Base-by-base conservation (phyloP, 2,797 vertebrate genomes). In the Danionella dracula region DNA sequence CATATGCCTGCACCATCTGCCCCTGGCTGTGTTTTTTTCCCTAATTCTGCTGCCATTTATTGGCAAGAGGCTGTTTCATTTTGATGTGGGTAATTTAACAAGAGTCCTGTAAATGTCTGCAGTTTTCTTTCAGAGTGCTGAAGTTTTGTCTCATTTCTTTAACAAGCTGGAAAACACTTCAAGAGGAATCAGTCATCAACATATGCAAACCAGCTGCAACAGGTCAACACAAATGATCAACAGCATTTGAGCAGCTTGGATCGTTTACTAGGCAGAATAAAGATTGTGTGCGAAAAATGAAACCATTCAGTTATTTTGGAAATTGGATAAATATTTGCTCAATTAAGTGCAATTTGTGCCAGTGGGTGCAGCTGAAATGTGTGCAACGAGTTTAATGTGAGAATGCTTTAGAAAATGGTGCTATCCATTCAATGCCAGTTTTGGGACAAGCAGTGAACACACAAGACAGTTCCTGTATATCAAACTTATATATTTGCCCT, bases 81-180 rank as follows among this genome's bases (percentile, higher is more conserved):
- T 74, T 78, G 75, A 77, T 81, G 79, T 77, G 75, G 75, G 57
- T 70, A 75, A 77, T 81, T 81, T 77, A 77, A 81, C 68, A 54
- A 74, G 65, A 62, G 49, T 32, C 66, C 73, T 53, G 42, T 78
- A 80, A 80, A 80, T 63, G 73, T 74, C 74, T 73, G 60, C 71
- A 73, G 75, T 79, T 75, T 76, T 76, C 65, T 76, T 71, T 58
- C 68, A 53, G 62, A 38, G 70, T 57, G 56, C 57, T 65, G 66
- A 71, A 71, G 74, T 64, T 66, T 74, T 66, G 66, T 74, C 67
- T 65, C 57, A 55, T 77, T 73, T 70, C 67, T 77, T 76, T 73
- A 79, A 78, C 78, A 76, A 76, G 75, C 75, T 79, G 72, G 75
- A 79, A 77, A 66, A 70, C 57, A 75, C 79, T 78, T 78, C 56